Base-by-base conservation (phyloP, 1,140 invertebrate genomes). In the Bicyclus anynana region DNA sequence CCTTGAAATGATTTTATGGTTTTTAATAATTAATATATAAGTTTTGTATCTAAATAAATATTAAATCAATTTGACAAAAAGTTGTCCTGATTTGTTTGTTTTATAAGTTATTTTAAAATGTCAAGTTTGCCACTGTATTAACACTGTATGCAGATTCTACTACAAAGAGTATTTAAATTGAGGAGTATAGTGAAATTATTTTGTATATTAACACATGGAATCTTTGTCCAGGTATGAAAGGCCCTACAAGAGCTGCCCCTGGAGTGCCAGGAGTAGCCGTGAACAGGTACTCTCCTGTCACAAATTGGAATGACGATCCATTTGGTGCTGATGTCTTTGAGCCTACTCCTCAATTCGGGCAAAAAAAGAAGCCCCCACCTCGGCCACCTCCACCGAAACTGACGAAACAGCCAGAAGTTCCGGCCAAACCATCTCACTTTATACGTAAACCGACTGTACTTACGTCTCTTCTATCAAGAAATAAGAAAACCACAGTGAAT, bases 341-440 rank as follows among this genome's bases (percentile, higher is more conserved):
- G 63, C 87, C 84, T 2, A 71, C 71, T 55, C 81, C 81, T 29
- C 65, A 74, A 37, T 75, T 54, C 53, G 57, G 62, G 48, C 80
- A 89, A 61, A 91, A 89, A 62, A 90, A 90, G 62, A 89, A 87
- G 55, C 88, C 90, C 13, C 90, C 90, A 14, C 90, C 90, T 5
- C 70, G 90, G 14, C 90, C 90, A 13, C 90, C 90, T 52, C 90
- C 90, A 49, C 90, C 90, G 5, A 89, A 82, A 73, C 57, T 89
- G n/a, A 29, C 35, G 49, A 77, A 69, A 52, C 77, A 87, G 49
- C 80, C 83, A 44, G 83, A 87, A 52, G 21, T 81, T 27, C 74
- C 82, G n/a, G 59, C 62, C 9, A 84, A 89, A 61, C 88, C 87
- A 40, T 77, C 81, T 10, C 88, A 89, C 64, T 90, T 89, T 53